Conservation (phyloP, 2,113 vertebrate genomes). For the human region DNA sequence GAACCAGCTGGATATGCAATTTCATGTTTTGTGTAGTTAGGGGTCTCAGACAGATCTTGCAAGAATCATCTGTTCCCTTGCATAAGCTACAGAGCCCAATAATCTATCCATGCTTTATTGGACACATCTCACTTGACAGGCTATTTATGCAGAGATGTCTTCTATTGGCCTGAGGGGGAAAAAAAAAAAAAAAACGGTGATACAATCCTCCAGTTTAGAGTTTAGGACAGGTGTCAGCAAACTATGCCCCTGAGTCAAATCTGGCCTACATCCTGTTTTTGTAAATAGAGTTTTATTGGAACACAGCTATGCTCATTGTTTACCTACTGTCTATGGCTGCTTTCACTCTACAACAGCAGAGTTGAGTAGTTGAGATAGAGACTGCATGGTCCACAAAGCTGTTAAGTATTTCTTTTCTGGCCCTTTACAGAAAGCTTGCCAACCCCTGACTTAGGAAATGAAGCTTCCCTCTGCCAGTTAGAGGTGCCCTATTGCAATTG, state of each 20-base stretch:
- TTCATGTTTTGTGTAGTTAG: not conserved
- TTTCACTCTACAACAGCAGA: not conserved
- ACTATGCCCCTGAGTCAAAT: not conserved
- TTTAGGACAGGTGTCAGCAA: not conserved
- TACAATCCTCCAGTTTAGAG: not conserved
- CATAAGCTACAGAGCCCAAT: not conserved
- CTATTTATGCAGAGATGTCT: not conserved
- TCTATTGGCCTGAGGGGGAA: not conserved
- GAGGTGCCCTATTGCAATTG: not conserved
- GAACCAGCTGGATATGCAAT: not conserved
- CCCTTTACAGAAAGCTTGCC: not conserved
- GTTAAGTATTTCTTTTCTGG: not conserved
- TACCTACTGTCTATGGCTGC: not conserved
- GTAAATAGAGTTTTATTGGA: constrained; percentile 15
- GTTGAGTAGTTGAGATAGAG: not conserved
- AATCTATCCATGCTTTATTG: not conserved
- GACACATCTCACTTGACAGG: not conserved
- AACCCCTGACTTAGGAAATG: not conserved
- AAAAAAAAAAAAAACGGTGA: not conserved
- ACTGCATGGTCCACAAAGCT: not conserved
- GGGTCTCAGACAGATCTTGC: not conserved
- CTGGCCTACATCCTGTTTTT: not conserved
- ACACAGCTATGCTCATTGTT: not conserved
- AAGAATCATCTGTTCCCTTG: not conserved
- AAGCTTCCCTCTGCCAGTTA: not conserved